These are phyloP conservation scores for Oostethus manadensis DNA, from an alignment of 2,113 vertebrate species.

Conservation along the genomic window DNA sequence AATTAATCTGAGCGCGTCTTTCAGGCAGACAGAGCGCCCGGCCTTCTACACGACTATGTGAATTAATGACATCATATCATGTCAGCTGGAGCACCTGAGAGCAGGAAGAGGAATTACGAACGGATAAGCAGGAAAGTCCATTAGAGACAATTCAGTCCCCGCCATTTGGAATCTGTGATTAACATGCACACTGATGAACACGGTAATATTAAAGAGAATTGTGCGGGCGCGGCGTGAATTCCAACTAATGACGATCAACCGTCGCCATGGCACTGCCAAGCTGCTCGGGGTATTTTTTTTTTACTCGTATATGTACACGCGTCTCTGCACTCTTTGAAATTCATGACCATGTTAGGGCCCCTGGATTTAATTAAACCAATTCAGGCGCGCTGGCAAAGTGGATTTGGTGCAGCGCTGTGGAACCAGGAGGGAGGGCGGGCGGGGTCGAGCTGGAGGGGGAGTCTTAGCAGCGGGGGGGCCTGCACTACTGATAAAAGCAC, in stretches of 20 bases:
- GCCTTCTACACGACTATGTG: conserved; percentile 44
- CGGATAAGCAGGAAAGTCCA: conserved; percentile 55
- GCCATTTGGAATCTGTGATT: conserved; percentile 53
- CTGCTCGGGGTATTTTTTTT: conserved; percentile 7
- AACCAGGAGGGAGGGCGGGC: conserved; percentile 47
- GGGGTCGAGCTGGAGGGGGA: conserved; percentile 44
- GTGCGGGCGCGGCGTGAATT: conserved; percentile 45
- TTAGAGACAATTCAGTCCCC: conserved; percentile 54
- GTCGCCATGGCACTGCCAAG: conserved; percentile 41
- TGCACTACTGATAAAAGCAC: conserved; percentile 41
- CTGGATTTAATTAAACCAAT: conserved; percentile 69
- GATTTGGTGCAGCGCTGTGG: conserved; percentile 49
- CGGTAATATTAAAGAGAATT: conserved; percentile 47
- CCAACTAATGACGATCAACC: conserved; percentile 62
- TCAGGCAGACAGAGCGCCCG: conserved; percentile 5
- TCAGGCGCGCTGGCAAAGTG: conserved; percentile 49
- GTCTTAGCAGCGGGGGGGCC: conserved; percentile 22
- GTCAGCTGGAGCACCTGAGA: conserved; percentile 50
- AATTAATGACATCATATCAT: conserved; percentile 55
- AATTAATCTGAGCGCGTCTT: conserved; percentile 41
- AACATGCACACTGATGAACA: conserved; percentile 53
- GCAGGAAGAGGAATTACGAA: conserved; percentile 35
- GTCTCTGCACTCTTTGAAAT: conserved; percentile 59
- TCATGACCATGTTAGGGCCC: conserved; percentile 55
- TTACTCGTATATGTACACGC: conserved; percentile 26